Conservation (phyloP, 1,140 invertebrate genomes). For the Platyura marginata region DNA sequence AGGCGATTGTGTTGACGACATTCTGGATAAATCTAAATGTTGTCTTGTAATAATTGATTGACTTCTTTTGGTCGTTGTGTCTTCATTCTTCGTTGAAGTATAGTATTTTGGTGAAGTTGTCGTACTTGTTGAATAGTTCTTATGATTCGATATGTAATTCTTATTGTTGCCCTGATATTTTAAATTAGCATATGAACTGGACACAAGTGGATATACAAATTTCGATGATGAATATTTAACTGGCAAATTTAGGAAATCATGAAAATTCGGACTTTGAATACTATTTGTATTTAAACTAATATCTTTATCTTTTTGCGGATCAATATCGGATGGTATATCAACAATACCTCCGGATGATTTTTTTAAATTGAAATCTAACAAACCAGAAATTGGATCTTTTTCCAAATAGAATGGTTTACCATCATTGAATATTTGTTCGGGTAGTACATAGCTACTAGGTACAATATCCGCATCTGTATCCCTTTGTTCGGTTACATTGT, state of each 20-base stretch:
- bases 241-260: slow-evolving; percentile 49
- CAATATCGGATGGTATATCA: slow-evolving; percentile 16
- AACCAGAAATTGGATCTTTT: slow-evolving; percentile 44
- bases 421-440: slow-evolving; percentile 35
- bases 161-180: slow-evolving; percentile 48
- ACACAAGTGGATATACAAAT: slow-evolving; percentile 46
- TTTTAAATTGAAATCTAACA: slow-evolving; percentile 38
- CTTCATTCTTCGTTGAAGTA: slow-evolving; percentile 4
- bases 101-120: slow-evolving; percentile 20
- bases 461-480: slow-evolving; percentile 11
- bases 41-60: background rate
- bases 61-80: slow-evolving; percentile 1
- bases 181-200: slow-evolving; percentile 49
- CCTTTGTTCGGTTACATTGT: background rate
- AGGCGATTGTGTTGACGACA: no score
- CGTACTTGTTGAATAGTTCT: slow-evolving; percentile 29
- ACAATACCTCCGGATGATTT: slow-evolving; percentile 24
- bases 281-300: slow-evolving; percentile 1
- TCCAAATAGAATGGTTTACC: slow-evolving; percentile 50
- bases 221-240: slow-evolving; percentile 44
- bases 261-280: slow-evolving; percentile 33
- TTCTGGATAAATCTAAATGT: no score
- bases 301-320: slow-evolving; percentile 15
- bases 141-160: slow-evolving; percentile 39
- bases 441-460: slow-evolving; percentile 17